Evolutionary conservation across 2,888 invertebrate genomes (phyloP), one percentile per base, ranked within the genome.

Genomic region (Oxystoma pomonae): DNA sequence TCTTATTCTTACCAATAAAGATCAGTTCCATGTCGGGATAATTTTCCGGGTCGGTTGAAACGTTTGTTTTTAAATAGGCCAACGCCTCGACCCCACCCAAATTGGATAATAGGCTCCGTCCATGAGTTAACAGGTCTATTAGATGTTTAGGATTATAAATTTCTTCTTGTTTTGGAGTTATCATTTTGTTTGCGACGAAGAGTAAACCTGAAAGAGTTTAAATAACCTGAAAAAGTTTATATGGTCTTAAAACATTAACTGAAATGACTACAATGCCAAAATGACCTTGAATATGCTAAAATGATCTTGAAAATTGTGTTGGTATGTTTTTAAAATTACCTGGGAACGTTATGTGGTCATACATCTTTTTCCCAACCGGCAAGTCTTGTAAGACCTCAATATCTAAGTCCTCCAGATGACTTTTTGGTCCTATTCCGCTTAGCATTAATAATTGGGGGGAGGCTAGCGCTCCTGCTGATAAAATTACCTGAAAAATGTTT

Each of bases 371-470:
- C 0, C 91, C 91, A 0, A 91, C 89, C 0, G 88, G 89, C 16
- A 90, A 79, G 69, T 88, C 83, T 67, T 85, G 80, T 1, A 90
- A 71, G 0, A 90, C 77, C 0, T 86, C 85, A 66, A 90, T 83
- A 0, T 82, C 82, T 20, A 82, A 71, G 60, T 85, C 80, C 65
- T 84, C 73, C 58, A 90, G 75, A 68, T 89, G 87, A 1, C 83
- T 77, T 70, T 77, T 82, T 1, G 90, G 89, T 0, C 90, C 90
- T 12, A 90, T 77, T 1, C 76, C 76, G 3, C 94, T 94, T 2
- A 97, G 78, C 92, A 96, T 92, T 9, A 97, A 83, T 1, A 97
- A 77, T 77, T 97, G 96, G 0, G 96, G 94, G 0, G 94, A 91
- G 72, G 92, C 92, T 67, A 97, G 89, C 1, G 94, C 86, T 0